phyloP scores from a whole-genome alignment of 2,113 vertebrate species.

The Xiphophorus hellerii region DNA sequence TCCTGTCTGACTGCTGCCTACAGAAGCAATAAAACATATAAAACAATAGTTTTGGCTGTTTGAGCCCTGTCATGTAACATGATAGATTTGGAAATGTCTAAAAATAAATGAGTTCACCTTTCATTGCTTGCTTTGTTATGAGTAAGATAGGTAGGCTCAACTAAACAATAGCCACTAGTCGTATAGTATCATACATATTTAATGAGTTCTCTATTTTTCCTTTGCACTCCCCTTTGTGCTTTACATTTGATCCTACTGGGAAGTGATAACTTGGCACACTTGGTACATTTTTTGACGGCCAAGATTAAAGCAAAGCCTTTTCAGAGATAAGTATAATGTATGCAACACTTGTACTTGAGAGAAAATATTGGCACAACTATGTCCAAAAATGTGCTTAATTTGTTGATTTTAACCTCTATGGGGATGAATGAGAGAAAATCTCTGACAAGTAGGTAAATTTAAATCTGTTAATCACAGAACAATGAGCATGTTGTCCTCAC shows the following conservation, averaged over 20 bases:
- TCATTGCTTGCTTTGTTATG: neutral
- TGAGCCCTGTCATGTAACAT: neutral
- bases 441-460: too few relatives aligned
- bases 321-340: too few relatives aligned
- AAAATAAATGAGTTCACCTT: neutral
- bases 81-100: neutral
- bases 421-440: too few relatives aligned
- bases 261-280: neutral
- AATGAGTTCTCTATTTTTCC: neutral
- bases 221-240: neutral
- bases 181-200: neutral
- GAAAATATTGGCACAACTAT: too few relatives aligned
- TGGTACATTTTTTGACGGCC: neutral
- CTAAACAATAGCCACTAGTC: neutral
- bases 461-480: too few relatives aligned
- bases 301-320: too few relatives aligned
- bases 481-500: too few relatives aligned
- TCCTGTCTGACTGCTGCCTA: neutral
- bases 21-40: neutral
- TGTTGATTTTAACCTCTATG: too few relatives aligned
- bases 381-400: too few relatives aligned
- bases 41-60: neutral
- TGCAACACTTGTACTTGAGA: too few relatives aligned
- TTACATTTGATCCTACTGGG: neutral
- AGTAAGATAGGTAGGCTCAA: neutral